These are phyloP conservation scores for Rachycentron canadum DNA, from an alignment of 2,797 vertebrate species.

Conservation along the genomic window DNA sequence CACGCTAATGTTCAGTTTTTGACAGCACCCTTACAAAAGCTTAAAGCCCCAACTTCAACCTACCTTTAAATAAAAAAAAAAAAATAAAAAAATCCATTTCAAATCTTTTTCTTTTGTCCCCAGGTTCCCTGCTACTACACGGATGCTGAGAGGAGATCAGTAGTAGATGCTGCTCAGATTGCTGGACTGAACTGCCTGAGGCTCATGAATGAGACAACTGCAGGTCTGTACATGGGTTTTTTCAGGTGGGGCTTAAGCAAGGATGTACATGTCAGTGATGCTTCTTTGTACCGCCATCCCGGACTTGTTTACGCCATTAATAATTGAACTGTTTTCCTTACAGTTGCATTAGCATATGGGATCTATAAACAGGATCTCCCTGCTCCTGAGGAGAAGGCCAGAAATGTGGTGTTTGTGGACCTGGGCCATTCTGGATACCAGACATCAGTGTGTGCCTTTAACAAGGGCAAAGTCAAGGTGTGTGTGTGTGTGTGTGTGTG, in stretches of 20 bases:
- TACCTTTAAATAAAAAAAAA: neutral
- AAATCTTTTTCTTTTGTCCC: constrained; percentile 22
- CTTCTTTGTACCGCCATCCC: neutral
- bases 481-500: constrained; percentile 76
- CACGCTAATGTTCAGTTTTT: constrained; percentile 23
- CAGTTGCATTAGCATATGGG: constrained; percentile 97
- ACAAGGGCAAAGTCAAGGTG: constrained; percentile 98
- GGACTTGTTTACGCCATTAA: neutral
- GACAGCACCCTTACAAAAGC: neutral
- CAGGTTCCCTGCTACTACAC: constrained; percentile 98
- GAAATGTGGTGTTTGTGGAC: constrained; percentile 98
- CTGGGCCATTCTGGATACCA: constrained; percentile 96
- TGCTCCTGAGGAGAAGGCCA: constrained; percentile 94
- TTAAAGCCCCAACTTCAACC: neutral
- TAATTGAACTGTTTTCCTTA: neutral
- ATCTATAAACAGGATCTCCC: constrained; percentile 99
- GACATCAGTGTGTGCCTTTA: constrained; percentile 97
- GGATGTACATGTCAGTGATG: constrained; percentile 2
- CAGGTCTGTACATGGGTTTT: constrained; percentile 84
- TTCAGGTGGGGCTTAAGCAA: neutral
- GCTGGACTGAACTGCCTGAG: constrained; percentile 96
- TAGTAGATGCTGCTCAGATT: constrained; percentile 97
- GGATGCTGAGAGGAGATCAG: constrained; percentile 95
- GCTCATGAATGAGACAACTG: constrained; percentile 97
- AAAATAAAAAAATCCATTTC: neutral